Evolutionary conservation across 2,113 vertebrate species (phyloP).

Genomic region (Oryctolagus cuniculus): mOryCun1.1 NC_091449.1:67693001-67693500

Average conservation of each 20-base stretch:
- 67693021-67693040: too few species aligned
- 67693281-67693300: rapidly evolving
- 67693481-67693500: neutral
- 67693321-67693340: neutral
- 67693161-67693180: rapidly evolving
- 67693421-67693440: too few species aligned
- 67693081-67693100: neutral
- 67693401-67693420: neutral
- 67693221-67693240: neutral
- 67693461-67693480: neutral
- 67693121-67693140: too few species aligned
- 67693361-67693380: rapidly evolving
- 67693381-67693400: neutral
- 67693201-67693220: neutral
- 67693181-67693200: neutral
- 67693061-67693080: too few species aligned
- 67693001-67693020: neutral
- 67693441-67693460: too few species aligned
- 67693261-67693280: neutral
- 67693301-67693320: rapidly evolving
- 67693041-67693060: too few species aligned
- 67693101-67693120: too few species aligned
- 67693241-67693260: too few species aligned
- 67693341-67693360: neutral
- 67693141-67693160: neutral